Conservation (phyloP, 1,140 invertebrate genomes). For the Cydia pomonella region DNA sequence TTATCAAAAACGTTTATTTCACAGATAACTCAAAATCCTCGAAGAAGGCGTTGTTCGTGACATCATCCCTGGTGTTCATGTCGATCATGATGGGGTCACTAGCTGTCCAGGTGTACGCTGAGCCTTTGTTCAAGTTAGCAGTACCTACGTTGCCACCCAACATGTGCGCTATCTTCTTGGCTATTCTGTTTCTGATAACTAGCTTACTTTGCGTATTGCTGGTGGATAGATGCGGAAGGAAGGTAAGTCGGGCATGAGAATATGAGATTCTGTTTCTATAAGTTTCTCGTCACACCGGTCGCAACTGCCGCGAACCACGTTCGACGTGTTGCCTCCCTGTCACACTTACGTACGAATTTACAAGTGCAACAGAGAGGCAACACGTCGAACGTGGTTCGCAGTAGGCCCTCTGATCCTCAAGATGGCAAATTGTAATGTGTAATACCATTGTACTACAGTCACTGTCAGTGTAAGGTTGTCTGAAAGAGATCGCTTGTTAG, state of each 20-base stretch:
- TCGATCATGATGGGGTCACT: constrained; percentile 17
- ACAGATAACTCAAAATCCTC: constrained; percentile 23
- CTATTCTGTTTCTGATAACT: constrained; percentile 2
- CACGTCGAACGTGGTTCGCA: no score
- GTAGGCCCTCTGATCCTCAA: not conserved
- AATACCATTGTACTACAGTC: not conserved
- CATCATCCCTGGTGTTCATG: constrained; percentile 8
- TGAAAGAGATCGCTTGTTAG: no score
- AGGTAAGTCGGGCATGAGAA: not conserved
- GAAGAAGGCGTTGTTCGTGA: not conserved
- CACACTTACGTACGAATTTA: no score
- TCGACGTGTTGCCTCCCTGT: no score
- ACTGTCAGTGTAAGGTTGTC: no score
- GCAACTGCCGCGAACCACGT: no score
- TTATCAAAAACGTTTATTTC: no score
- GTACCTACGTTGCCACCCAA: constrained; percentile 5
- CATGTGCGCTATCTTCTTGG: constrained; percentile 14
- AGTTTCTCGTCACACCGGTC: not conserved
- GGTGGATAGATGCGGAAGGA: constrained; percentile 20
- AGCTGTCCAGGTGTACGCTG: constrained; percentile 22
- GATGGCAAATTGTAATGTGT: not conserved
- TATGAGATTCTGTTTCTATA: not conserved
- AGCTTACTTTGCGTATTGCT: constrained; percentile 8
- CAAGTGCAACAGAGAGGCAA: no score
- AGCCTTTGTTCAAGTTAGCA: constrained; percentile 19